These are phyloP conservation scores for Ranitomeya variabilis DNA, from an alignment of 2,113 vertebrate genomes.

Conservation along the genomic window DNA sequence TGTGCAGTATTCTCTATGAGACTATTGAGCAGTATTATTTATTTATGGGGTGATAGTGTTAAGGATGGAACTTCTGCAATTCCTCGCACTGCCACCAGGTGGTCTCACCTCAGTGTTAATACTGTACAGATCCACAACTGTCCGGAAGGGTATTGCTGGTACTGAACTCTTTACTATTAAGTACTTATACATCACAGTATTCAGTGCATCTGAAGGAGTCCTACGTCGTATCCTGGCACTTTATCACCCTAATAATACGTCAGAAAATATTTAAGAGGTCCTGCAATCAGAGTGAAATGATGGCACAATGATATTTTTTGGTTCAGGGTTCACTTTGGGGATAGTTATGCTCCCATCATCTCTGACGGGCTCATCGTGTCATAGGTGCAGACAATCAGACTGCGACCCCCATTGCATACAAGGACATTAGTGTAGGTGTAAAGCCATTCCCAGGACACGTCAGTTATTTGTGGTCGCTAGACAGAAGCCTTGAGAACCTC, in stretches of 20 bases:
- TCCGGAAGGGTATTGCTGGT: background rate
- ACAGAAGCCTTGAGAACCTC: no score
- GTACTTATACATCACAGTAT: background rate
- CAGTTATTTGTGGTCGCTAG: no score
- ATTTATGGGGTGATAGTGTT: background rate
- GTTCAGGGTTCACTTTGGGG: no score
- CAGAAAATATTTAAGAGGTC: background rate
- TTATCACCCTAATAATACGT: background rate
- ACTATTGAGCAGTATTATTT: conserved; percentile 19
- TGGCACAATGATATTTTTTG: no score
- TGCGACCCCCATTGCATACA: no score
- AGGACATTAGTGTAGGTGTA: no score
- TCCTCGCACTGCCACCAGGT: background rate
- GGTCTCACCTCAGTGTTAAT: background rate
- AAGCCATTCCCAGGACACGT: no score
- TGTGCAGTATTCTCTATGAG: background rate
- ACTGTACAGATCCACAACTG: background rate
- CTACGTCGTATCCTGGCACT: background rate
- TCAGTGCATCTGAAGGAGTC: background rate
- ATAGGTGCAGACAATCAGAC: no score
- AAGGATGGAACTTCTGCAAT: background rate
- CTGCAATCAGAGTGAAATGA: background rate
- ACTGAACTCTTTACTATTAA: background rate
- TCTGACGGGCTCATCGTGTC: no score
- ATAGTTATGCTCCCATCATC: no score